Conservation (phyloP, 2,113 vertebrate genomes). For the Cheirogaleus medius region DNA sequence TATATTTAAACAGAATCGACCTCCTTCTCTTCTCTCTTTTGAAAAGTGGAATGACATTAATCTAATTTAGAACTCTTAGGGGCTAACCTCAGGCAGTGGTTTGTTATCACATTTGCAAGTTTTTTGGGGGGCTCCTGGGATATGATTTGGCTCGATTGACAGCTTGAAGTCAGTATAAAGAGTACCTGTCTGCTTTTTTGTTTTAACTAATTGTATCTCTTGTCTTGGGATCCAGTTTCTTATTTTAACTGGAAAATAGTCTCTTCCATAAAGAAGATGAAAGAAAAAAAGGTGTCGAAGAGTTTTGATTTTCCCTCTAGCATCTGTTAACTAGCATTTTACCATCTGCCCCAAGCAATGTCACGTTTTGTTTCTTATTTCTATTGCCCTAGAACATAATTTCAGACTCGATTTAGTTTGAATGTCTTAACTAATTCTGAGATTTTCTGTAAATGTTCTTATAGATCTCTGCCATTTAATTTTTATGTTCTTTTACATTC, state of each 20-base stretch:
- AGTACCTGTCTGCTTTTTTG: background rate
- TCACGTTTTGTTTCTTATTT: background rate
- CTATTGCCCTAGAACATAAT: background rate
- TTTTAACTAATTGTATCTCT: background rate
- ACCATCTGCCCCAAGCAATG: background rate
- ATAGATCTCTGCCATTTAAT: background rate
- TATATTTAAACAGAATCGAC: background rate
- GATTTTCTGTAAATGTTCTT: conserved; percentile 29
- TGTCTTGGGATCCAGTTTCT: background rate
- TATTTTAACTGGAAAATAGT: conserved; percentile 18
- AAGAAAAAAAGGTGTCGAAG: background rate
- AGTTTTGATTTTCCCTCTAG: background rate
- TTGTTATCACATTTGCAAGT: background rate
- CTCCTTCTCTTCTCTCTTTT: background rate
- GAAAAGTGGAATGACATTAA: background rate
- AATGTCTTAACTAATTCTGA: background rate
- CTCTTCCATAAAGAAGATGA: background rate
- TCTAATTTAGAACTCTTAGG: background rate
- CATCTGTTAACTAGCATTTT: background rate
- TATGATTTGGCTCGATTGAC: background rate
- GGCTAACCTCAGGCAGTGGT: background rate
- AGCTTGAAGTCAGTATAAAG: background rate
- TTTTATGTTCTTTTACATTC: background rate
- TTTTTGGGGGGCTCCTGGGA: background rate
- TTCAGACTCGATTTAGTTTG: background rate